Evolutionary conservation across 2,888 invertebrate species (phyloP).

Genomic region (Holacanthella duospinosa): DNA sequence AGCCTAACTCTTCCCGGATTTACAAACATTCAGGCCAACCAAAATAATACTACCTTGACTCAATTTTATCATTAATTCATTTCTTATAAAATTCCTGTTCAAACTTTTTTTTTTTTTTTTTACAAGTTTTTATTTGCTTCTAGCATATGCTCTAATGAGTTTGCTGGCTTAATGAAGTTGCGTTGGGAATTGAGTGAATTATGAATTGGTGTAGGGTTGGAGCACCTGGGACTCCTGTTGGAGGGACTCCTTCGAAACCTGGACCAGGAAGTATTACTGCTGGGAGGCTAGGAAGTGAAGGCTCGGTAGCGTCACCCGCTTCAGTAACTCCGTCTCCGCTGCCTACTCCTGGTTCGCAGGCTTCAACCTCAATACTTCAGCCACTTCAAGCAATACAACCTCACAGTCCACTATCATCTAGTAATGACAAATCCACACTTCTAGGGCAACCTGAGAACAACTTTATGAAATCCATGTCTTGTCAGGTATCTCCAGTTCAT

Average conservation of each 20-base stretch:
- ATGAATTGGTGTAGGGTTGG: conserved; percentile 13
- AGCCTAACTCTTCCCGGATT: neutral
- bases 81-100: no score
- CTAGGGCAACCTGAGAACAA: conserved; percentile 40
- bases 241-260: conserved; percentile 54
- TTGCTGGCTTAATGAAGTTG: no score
- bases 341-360: conserved; percentile 59
- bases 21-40: neutral
- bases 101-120: neutral
- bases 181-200: no score
- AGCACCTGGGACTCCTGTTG: conserved; percentile 49
- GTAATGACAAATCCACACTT: conserved; percentile 40
- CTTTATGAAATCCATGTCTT: conserved; percentile 40
- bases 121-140: neutral
- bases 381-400: conserved; percentile 34
- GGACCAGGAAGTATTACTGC: conserved; percentile 36
- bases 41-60: no score
- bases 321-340: conserved; percentile 58
- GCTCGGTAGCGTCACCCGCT: conserved; percentile 53
- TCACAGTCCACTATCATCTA: conserved; percentile 41
- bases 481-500: neutral
- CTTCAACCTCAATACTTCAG: conserved; percentile 43
- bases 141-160: neutral
- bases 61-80: no score
- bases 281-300: conserved; percentile 25